These are phyloP conservation scores for Trissolcus brochymenae DNA, from an alignment of 2,888 invertebrate species.

Conservation along the genomic window DNA sequence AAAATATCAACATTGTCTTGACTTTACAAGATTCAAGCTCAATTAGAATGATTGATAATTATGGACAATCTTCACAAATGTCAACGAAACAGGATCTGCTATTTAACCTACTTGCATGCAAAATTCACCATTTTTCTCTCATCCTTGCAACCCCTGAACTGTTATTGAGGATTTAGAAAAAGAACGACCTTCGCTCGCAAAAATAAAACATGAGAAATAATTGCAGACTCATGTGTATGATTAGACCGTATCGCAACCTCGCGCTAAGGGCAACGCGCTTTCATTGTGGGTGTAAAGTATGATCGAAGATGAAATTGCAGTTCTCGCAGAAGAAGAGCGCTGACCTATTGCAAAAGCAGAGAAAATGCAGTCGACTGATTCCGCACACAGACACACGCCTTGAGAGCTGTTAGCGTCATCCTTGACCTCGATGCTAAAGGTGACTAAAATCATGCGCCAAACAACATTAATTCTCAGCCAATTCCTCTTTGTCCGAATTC, in stretches of 20 bases:
- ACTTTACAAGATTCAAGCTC: background rate
- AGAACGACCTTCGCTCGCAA: constrained; percentile 43
- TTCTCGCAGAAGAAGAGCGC: constrained; percentile 57
- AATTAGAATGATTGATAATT: constrained; percentile 43
- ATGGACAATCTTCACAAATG: constrained; percentile 45
- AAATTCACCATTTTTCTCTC: constrained; percentile 36
- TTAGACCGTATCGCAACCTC: constrained; percentile 23
- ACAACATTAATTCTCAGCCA: constrained; percentile 18
- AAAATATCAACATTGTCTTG: constrained; percentile 7
- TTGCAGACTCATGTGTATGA: constrained; percentile 36
- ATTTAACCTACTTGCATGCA: constrained; percentile 51
- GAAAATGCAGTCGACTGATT: constrained; percentile 66
- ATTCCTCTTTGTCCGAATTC: constrained; percentile 22
- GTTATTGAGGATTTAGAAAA: constrained; percentile 33
- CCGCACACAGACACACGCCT: constrained; percentile 54
- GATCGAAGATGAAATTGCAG: constrained; percentile 56
- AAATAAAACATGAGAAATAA: constrained; percentile 46
- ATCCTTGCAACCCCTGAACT: constrained; percentile 19
- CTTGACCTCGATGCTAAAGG: constrained; percentile 71
- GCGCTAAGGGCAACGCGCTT: constrained; percentile 48
- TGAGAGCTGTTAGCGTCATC: constrained; percentile 62
- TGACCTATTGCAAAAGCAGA: constrained; percentile 72
- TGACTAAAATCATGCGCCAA: constrained; percentile 60
- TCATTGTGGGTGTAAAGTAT: constrained; percentile 37
- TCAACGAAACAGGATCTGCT: constrained; percentile 48